A percentile compares a stretch with the other conserved stretches of the same genome.
These are phyloP conservation scores for Mormyrus proboscirostris DNA, from an alignment of 2,797 vertebrate genomes.

Conservation along the genomic window DNA sequence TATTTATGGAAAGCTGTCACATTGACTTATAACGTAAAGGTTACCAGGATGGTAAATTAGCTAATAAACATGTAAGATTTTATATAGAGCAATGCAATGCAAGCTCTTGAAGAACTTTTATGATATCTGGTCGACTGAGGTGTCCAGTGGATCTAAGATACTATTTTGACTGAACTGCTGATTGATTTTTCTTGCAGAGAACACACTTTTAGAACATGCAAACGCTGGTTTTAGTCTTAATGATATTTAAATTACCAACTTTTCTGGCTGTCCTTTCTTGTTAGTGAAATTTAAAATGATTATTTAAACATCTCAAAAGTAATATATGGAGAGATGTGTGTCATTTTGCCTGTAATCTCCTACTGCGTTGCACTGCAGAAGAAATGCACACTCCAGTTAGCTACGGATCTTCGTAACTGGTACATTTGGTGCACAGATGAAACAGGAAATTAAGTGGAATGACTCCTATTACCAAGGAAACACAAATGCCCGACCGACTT, in stretches of 20 bases:
- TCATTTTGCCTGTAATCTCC: neutral
- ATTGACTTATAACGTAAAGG: neutral
- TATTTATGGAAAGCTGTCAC: neutral
- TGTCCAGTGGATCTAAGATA: neutral
- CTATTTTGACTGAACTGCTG: neutral
- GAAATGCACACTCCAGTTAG: neutral
- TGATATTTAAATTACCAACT: neutral
- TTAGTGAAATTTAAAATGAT: neutral
- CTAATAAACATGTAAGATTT: neutral
- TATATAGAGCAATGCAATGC: neutral
- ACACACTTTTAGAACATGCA: neutral
- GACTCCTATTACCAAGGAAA: constrained; percentile 59
- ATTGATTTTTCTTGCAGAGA: neutral
- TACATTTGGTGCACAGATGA: constrained; percentile 36
- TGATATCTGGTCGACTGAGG: neutral
- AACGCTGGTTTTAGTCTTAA: neutral
- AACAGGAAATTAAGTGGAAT: constrained; percentile 69
- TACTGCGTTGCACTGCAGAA: neutral
- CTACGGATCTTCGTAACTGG: constrained; percentile 31
- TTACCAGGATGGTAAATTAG: neutral
- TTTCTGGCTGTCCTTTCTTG: neutral
- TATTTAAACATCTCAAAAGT: neutral
- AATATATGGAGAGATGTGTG: neutral
- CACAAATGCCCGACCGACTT: constrained; percentile 46
- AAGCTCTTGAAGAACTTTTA: neutral